These are phyloP conservation scores for Presbytis comata DNA, from an alignment of 2,797 vertebrate genomes.

Conservation along the genomic window DNA sequence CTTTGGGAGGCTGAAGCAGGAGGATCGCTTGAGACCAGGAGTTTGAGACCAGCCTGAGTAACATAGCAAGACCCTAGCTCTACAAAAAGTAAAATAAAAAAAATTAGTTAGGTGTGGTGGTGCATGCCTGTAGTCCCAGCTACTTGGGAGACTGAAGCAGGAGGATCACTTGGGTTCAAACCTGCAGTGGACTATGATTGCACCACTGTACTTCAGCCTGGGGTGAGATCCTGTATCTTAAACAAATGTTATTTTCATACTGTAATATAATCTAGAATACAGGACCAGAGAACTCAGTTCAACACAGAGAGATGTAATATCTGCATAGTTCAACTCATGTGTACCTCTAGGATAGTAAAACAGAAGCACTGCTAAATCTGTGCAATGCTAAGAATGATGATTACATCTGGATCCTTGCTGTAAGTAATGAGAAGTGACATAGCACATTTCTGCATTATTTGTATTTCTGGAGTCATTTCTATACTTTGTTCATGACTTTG, in stretches of 20 bases:
- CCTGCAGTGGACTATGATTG: background rate
- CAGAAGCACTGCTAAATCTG: background rate
- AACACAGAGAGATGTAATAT: background rate
- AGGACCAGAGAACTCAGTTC: background rate
- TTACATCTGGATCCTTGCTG: background rate
- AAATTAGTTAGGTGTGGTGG: too few relatives aligned
- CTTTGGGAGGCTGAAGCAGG: background rate
- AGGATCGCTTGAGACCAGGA: background rate
- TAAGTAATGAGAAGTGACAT: background rate
- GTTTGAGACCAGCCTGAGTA: background rate
- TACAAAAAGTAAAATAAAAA: background rate
- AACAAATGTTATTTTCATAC: background rate
- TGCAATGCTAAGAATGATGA: background rate
- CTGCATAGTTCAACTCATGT: background rate
- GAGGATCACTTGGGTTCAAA: background rate
- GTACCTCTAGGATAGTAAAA: background rate
- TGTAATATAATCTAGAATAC: background rate
- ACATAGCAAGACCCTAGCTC: background rate
- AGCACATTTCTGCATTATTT: background rate
- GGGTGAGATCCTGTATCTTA: background rate
- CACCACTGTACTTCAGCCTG: background rate
- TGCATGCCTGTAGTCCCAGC: too few relatives aligned
- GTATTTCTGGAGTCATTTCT: background rate
- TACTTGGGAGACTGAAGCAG: background rate
- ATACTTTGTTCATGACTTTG: slow-evolving; percentile 8